Conservation (phyloP, 2,113 vertebrate species). For the Saccopteryx bilineata region DNA sequence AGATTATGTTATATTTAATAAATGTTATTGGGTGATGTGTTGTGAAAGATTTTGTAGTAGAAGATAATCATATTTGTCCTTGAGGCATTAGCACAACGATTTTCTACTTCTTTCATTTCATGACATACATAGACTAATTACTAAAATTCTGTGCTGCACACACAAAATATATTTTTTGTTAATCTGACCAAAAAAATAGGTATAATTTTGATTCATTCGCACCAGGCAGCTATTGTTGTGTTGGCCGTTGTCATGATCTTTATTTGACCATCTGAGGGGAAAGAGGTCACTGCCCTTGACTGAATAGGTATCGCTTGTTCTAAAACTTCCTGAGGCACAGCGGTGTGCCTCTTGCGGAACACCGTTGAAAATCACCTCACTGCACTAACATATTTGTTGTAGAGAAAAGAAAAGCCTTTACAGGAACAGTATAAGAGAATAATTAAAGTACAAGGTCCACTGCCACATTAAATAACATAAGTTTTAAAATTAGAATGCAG, state of each 20-base stretch:
- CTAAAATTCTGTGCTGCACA: background rate
- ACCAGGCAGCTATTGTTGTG: background rate
- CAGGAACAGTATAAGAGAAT: background rate
- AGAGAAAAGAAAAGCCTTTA: background rate
- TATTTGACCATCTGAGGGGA: background rate
- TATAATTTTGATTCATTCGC: background rate
- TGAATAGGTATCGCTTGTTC: background rate
- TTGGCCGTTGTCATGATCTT: background rate
- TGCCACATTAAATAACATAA: background rate
- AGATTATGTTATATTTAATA: conserved; percentile 55
- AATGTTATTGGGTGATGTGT: background rate
- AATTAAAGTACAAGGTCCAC: background rate
- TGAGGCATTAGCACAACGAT: background rate
- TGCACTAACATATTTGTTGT: background rate
- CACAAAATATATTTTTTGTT: background rate
- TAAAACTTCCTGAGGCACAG: background rate
- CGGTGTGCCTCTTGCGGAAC: too few species aligned
- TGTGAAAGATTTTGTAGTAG: background rate
- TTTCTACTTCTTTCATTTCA: background rate
- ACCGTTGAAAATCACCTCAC: background rate
- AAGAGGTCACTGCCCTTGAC: background rate
- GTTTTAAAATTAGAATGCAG: conserved; percentile 1
- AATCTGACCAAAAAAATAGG: background rate
- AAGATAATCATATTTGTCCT: background rate
- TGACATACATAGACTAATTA: background rate